Evolutionary conservation across 2,797 vertebrate species (phyloP).

Genomic region (Poeciliopsis turneri): DNA sequence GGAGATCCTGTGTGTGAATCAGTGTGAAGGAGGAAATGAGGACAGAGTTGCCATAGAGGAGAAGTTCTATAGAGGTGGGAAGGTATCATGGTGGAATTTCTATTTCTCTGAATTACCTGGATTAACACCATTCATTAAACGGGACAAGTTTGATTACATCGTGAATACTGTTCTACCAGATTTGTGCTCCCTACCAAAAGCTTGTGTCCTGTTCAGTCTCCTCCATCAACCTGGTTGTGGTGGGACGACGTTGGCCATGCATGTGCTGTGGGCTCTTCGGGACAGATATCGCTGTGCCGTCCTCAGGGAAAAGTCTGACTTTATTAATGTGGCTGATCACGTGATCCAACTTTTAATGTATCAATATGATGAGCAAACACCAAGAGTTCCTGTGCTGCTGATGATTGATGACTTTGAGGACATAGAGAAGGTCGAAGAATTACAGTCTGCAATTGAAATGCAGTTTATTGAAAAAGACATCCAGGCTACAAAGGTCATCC

Average conservation of each 20-base stretch:
- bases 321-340: conserved; percentile 75
- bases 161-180: conserved; percentile 58
- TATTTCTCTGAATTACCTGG: conserved; percentile 70
- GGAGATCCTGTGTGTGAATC: conserved; percentile 72
- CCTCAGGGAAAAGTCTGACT: conserved; percentile 74
- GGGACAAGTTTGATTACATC: conserved; percentile 70
- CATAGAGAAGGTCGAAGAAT: conserved; percentile 74
- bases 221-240: conserved; percentile 86
- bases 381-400: conserved; percentile 79
- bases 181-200: conserved; percentile 64
- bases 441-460: conserved; percentile 73
- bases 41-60: conserved; percentile 58
- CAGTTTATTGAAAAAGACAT: conserved; percentile 47
- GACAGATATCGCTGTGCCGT: conserved; percentile 82
- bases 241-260: conserved; percentile 85
- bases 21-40: conserved; percentile 74
- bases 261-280: conserved; percentile 82
- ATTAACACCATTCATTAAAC: conserved; percentile 71
- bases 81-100: conserved; percentile 78
- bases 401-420: conserved; percentile 88
- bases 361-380: conserved; percentile 51
- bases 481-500: conserved; percentile 61
- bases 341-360: conserved; percentile 76
- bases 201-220: conserved; percentile 78
- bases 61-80: conserved; percentile 75